Percentiles rank a stretch among this genome's conserved stretches.
Evolutionary conservation across 2,113 vertebrate species (phyloP).

Genomic region (Ceyx cyanopectus): DNA sequence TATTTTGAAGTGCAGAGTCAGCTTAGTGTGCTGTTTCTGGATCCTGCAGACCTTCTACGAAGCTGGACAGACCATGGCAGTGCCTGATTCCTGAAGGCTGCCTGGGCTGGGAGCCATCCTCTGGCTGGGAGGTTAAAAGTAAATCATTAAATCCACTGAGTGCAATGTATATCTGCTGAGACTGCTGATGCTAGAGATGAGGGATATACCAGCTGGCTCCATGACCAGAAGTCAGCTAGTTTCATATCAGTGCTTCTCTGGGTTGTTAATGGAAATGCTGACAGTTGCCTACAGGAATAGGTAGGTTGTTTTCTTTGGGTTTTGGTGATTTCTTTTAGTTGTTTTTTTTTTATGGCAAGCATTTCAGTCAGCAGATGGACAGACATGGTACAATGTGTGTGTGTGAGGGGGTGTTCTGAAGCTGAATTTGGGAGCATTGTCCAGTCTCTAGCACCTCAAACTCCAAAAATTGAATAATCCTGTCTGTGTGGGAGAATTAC

Average conservation of each 20-base stretch:
- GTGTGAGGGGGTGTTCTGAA: neutral
- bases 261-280: neutral
- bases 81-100: neutral
- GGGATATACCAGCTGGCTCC: neutral
- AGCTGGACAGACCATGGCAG: neutral
- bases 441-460: neutral
- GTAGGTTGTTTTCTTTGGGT: too few species aligned
- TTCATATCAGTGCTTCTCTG: neutral
- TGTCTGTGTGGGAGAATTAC: neutral
- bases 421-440: neutral
- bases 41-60: neutral
- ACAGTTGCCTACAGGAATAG: neutral
- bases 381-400: too few species aligned
- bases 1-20: neutral
- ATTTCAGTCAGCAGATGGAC: neutral
- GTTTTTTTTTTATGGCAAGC: neutral
- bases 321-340: neutral
- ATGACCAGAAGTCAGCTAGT: neutral
- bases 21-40: neutral
- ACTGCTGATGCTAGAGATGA: neutral
- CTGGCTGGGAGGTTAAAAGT: neutral
- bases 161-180: neutral
- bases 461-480: neutral
- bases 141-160: neutral
- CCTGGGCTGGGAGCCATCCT: neutral